Base-by-base conservation (phyloP, 2,888 invertebrate genomes). In the Agrotis exclamationis region DNA sequence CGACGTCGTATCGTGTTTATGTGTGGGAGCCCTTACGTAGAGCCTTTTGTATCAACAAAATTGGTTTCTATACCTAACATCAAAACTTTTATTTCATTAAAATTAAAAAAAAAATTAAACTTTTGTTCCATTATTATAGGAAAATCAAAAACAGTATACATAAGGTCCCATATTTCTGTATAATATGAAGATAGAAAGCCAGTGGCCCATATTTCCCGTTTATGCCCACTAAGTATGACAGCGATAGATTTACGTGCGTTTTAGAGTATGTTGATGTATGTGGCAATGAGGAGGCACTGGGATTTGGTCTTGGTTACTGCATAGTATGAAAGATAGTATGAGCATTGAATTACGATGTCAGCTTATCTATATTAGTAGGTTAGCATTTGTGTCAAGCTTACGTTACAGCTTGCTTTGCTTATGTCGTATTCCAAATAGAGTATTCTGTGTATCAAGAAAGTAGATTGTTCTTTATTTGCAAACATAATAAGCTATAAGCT, bases 201-300 rank as follows among this genome's bases (percentile, higher is more conserved):
- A 13, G 33, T 47, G 16, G 22, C 39, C 75, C 47, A 48, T 71
- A 76, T 67, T 48, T 75, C 53, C 51, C 63, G 54, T 68, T 72
- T 65, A 63, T 65, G 58, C 51, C 33, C 24, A 51, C 62, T 63
- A 65, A 80, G 28, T 70, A 63, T 56, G 62, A 56, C 72, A 68
- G 47, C 47, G 33, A 70, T 45, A 56, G 63, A 69, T 70, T 48
- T 59, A 56, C 54, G 56, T 64, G 56, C 53, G 39, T 53, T 80
- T 62, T 51, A 53, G 64, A 59, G 33, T 20, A 28, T 63, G 68
- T 64, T 65, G 57, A 66, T 63, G 22, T 69, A 54, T 51, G 62
- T 57, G 66, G 33, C 24, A 48, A 18, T 45, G 20, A 20, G 70
- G n/a, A n/a, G 57, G 60, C 59, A n/a, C n/a, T 45, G 24, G 18